Evolutionary conservation across 2,797 vertebrate species (phyloP).

Genomic region (Sebastes oblongus): DNA sequence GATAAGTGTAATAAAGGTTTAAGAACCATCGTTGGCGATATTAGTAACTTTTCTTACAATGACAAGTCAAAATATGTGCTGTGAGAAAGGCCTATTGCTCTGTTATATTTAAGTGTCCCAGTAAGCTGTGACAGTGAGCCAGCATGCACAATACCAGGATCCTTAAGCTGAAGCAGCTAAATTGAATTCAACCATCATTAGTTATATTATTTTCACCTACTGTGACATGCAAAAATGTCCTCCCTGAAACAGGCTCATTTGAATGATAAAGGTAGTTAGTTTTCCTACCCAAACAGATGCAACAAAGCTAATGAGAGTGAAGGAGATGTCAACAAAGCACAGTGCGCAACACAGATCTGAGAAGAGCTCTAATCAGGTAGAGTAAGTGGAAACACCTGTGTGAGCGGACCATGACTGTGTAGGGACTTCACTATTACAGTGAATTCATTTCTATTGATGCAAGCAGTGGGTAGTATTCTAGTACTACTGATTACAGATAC

Average conservation of each 20-base stretch:
- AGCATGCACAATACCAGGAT: not conserved
- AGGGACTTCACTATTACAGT: not conserved
- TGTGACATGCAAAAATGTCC: not conserved
- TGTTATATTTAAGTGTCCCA: not conserved
- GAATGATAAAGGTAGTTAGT: not conserved
- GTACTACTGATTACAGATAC: not conserved
- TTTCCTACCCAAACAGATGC: not conserved
- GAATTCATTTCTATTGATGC: not conserved
- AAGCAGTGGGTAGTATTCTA: not conserved
- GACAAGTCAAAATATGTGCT: no score
- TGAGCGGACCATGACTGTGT: not conserved
- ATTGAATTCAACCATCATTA: not conserved
- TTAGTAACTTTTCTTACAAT: no score
- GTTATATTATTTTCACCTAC: not conserved
- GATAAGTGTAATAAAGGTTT: no score
- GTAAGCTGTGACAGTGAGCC: not conserved
- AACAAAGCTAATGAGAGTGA: not conserved
- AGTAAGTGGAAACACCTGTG: conserved; percentile 16
- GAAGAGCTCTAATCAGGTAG: not conserved
- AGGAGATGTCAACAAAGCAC: not conserved
- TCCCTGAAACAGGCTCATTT: not conserved
- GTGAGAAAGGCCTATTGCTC: not conserved
- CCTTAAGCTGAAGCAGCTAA: not conserved
- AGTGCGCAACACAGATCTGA: not conserved
- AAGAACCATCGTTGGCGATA: no score